Conservation (phyloP, 2,888 invertebrate species). For the Stramonita haemastoma region DNA sequence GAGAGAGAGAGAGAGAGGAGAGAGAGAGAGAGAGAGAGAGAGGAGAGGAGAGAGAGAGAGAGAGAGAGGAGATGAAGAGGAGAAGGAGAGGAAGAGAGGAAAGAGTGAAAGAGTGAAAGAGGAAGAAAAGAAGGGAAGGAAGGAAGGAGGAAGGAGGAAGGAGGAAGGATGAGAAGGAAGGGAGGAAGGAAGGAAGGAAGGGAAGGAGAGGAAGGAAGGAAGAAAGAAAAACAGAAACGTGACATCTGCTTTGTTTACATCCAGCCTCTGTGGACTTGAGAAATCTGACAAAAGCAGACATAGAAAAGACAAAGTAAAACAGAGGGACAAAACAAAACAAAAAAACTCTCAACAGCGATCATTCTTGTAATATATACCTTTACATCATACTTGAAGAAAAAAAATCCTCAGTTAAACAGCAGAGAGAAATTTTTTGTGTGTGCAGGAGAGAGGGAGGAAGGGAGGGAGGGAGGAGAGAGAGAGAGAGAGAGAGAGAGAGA, state of each 20-base stretch:
- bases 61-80: neutral
- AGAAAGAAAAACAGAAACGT: neutral
- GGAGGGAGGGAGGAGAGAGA: no score
- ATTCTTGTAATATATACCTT: neutral
- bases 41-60: neutral
- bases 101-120: neutral
- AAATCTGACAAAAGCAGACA: no score
- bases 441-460: no score
- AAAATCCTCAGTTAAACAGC: no score
- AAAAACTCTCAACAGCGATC: neutral
- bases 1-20: no score
- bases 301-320: no score
- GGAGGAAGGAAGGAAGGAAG: neutral
- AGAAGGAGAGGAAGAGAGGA: neutral
- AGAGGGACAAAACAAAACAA: neutral
- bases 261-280: neutral
- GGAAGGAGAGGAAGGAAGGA: neutral
- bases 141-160: neutral
- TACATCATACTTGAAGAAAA: no score
- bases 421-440: no score
- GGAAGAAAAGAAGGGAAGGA: neutral
- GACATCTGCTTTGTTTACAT: neutral
- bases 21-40: constrained; percentile 5
- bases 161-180: neutral
- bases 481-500: no score